Percentiles rank a stretch among this genome's conserved stretches.
phyloP scores from a whole-genome alignment of 2,797 vertebrate genomes.

The Dromococcyx pavoninus region DNA sequence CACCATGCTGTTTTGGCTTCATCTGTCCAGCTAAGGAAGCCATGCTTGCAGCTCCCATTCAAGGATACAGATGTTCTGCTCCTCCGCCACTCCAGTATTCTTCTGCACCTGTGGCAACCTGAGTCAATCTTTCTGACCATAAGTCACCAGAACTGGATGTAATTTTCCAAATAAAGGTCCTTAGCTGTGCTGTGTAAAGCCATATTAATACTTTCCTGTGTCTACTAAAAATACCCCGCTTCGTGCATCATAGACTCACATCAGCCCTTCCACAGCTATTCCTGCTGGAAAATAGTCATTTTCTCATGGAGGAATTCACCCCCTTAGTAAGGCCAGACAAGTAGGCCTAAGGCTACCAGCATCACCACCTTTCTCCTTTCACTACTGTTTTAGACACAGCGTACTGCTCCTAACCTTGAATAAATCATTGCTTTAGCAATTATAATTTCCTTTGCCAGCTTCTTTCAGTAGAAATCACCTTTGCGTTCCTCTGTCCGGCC shows the following conservation, averaged over 20 bases:
- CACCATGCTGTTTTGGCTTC: neutral
- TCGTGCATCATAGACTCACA: neutral
- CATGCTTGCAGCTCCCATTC: neutral
- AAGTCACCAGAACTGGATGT: neutral
- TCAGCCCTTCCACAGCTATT: constrained; percentile 20
- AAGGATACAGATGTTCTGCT: neutral
- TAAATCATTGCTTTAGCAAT: neutral
- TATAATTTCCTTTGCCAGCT: neutral
- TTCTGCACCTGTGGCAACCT: neutral
- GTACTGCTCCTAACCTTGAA: neutral
- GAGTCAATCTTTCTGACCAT: constrained; percentile 12
- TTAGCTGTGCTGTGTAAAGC: neutral
- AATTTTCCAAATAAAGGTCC: constrained; percentile 29
- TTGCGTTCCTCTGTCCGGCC: neutral
- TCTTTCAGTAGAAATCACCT: neutral
- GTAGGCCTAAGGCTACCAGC: neutral
- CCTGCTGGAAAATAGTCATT: neutral
- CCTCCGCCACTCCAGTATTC: neutral
- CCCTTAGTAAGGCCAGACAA: neutral
- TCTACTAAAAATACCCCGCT: constrained; percentile 11
- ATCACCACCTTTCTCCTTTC: neutral
- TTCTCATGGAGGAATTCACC: neutral
- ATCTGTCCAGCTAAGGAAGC: neutral
- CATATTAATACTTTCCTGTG: constrained; percentile 1
- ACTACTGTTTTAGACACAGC: neutral